Percentiles rank a stretch among this genome's conserved stretches.
Evolutionary conservation across 2,888 invertebrate genomes (phyloP).

Genomic region (Dusona sp.): DNA sequence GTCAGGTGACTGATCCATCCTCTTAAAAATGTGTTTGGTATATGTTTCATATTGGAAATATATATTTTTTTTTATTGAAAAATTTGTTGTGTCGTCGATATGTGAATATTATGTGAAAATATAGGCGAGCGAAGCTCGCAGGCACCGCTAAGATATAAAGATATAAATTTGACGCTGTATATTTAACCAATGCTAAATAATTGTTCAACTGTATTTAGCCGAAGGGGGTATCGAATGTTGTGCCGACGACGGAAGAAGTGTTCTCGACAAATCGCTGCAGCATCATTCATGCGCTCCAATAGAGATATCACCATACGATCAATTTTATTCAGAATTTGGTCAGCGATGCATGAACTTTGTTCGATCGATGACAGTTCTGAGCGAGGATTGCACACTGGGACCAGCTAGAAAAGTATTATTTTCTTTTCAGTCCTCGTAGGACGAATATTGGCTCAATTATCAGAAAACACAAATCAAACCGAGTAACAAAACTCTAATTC

Average conservation of each 20-base stretch:
- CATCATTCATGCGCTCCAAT: constrained; percentile 88
- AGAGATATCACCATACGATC: constrained; percentile 86
- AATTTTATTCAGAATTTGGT: constrained; percentile 85
- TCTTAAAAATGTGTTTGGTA: no score
- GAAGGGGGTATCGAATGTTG: constrained; percentile 86
- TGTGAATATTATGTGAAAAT: no score
- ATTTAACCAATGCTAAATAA: not conserved
- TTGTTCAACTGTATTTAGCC: constrained; percentile 33
- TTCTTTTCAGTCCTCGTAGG: not conserved
- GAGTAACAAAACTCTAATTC: not conserved
- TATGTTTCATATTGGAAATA: no score
- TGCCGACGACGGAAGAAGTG: constrained; percentile 84
- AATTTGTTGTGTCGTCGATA: no score
- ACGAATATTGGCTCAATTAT: not conserved
- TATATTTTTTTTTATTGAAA: no score
- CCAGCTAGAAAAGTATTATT: constrained; percentile 86
- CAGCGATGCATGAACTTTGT: constrained; percentile 88
- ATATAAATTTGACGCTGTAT: no score
- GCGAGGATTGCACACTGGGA: constrained; percentile 86
- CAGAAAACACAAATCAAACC: not conserved
- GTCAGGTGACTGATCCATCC: no score
- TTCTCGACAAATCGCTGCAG: constrained; percentile 81
- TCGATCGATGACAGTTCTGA: constrained; percentile 86
- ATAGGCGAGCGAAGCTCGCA: no score
- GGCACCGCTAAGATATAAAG: no score